These are phyloP conservation scores for Cerastis leucographa DNA, from an alignment of 2,888 invertebrate genomes.

Conservation along the genomic window DNA sequence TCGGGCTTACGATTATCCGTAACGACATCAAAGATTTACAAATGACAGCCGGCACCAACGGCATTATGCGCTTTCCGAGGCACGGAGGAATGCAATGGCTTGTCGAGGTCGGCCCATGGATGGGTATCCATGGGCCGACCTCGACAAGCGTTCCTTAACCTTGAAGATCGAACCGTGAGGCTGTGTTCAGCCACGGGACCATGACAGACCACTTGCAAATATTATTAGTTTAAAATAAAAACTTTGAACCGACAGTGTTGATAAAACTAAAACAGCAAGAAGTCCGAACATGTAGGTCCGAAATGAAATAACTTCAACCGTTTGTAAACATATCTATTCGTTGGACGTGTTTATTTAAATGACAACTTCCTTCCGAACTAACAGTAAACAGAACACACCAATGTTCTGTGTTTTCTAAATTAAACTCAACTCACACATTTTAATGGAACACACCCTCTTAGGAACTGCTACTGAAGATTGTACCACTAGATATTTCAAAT, in stretches of 20 bases:
- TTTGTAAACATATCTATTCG: slow-evolving; percentile 19
- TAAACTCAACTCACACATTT: slow-evolving; percentile 1
- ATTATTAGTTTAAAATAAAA: slow-evolving; percentile 3
- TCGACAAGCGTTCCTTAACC: too few relatives aligned
- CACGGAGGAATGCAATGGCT: too few relatives aligned
- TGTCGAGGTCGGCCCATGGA: too few relatives aligned
- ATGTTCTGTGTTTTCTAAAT: slow-evolving; percentile 6
- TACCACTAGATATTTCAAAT: background rate
- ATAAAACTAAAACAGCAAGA: slow-evolving; percentile 3
- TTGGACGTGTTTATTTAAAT: slow-evolving; percentile 20
- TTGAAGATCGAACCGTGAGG: too few relatives aligned
- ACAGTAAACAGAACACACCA: slow-evolving; percentile 14
- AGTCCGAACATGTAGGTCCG: background rate
- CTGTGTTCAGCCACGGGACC: too few relatives aligned
- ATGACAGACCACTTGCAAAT: background rate
- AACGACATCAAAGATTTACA: too few relatives aligned
- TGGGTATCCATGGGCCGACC: too few relatives aligned
- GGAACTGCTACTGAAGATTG: background rate
- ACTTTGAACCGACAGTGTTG: background rate
- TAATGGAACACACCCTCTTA: background rate
- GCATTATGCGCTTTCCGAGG: too few relatives aligned
- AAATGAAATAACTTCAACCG: slow-evolving; percentile 2
- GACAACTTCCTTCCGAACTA: slow-evolving; percentile 21
- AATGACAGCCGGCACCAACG: too few relatives aligned
- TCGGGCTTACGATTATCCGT: too few relatives aligned